Percentiles rank a stretch among this genome's conserved stretches.
Conservation (phyloP, 2,113 vertebrate genomes). For the Garra rufa region DNA sequence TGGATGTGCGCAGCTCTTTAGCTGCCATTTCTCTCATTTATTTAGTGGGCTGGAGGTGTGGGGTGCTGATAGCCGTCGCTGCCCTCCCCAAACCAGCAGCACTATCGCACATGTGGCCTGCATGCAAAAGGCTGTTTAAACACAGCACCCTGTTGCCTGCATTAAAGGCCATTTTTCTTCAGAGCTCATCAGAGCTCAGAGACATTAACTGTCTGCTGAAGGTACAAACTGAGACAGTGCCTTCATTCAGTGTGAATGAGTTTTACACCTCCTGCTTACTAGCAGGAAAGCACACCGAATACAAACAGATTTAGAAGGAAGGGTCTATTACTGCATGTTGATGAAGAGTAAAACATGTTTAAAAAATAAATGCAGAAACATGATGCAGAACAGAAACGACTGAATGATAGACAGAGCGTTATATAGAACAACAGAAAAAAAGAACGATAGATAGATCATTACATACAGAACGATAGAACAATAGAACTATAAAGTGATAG, state of each 20-base stretch:
- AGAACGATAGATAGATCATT: too few species aligned
- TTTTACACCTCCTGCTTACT: constrained; percentile 35
- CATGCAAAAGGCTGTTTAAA: constrained; percentile 54
- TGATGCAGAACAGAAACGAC: not conserved
- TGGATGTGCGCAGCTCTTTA: not conserved
- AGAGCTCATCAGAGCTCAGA: constrained; percentile 43
- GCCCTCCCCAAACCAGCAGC: constrained; percentile 54
- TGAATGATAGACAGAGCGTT: too few species aligned
- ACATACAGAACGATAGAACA: too few species aligned
- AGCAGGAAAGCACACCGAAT: constrained; percentile 35
- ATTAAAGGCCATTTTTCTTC: constrained; percentile 59
- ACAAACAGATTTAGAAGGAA: not conserved
- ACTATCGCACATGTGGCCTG: constrained; percentile 59
- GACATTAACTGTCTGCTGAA: constrained; percentile 31
- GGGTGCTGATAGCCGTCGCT: constrained; percentile 52
- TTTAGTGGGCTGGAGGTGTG: constrained; percentile 46
- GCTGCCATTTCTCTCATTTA: constrained; percentile 51
- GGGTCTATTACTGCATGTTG: not conserved
- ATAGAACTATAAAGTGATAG: too few species aligned
- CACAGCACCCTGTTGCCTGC: constrained; percentile 33
- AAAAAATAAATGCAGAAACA: not conserved
- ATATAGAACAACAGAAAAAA: too few species aligned
- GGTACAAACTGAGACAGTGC: constrained; percentile 22
- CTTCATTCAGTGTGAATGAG: constrained; percentile 50
- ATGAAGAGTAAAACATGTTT: not conserved